Evolutionary conservation across 2,113 vertebrate genomes (phyloP), one percentile per base, ranked within the genome.

Genomic region (Oryzias woworae): DNA sequence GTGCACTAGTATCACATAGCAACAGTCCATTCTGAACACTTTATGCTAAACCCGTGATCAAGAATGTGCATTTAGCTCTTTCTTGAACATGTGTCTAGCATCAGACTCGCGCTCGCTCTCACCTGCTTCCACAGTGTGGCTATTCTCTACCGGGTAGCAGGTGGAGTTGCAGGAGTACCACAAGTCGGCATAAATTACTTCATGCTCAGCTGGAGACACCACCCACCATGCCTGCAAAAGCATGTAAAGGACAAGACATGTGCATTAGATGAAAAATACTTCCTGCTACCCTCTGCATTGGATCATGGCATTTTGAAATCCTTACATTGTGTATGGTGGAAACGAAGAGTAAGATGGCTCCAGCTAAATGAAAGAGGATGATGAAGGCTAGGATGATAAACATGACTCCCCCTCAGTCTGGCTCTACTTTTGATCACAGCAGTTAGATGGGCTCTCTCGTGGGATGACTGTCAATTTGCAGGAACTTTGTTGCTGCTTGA

Each of bases 321-420:
- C 92, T 91, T 64, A 92, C 92, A 58, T 91, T 93, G 67, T 87
- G 64, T 77, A 92, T 90, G 56, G 91, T 92, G 20, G 91, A 70
- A 44, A 90, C 86, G 14, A 92, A 90, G 57, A 92, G 88, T 44
- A 93, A 81, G 36, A 89, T 71, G 54, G 77, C 84, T 7, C 89
- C 84, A 42, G 80, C 79, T 75, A 92, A 44, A 41, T 93, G 92
- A 77, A 93, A 93, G 71, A 93, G 83, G 78, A 92, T 83, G 81
- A 93, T 93, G 82, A 88, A 81, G 81, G 88, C 84, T 69, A 93
- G 58, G 81, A 93, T 71, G 71, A 93, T 80, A 89, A 93, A 87
- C 92, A 93, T 93, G 80, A 76, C 80, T 83, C 76, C 51, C 5
- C 46, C 36, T 67, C 26, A 15, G 56, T 74, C 12, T 1, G 53